A percentile compares a stretch with the other conserved stretches of the same genome.
These are phyloP conservation scores for Aphelocoma coerulescens DNA, from an alignment of 2,113 vertebrate genomes.

Conservation along the genomic window DNA sequence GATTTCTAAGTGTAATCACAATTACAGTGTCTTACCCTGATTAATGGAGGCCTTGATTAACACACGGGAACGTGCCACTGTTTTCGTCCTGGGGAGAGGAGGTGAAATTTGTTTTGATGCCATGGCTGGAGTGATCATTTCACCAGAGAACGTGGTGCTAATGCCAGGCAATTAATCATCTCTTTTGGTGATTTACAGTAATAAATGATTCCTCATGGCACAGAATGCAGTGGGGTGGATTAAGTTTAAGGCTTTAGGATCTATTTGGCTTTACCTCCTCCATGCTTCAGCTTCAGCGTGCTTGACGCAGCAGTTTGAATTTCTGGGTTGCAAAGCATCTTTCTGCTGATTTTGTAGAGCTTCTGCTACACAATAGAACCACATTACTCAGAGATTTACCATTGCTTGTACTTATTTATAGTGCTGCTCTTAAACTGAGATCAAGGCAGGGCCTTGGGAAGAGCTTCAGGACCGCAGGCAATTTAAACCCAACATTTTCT, in stretches of 20 bases:
- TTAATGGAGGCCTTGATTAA: constrained; percentile 70
- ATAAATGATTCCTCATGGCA: background rate
- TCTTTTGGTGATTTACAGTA: background rate
- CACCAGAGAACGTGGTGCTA: constrained; percentile 5
- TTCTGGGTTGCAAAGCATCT: background rate
- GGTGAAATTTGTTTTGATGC: background rate
- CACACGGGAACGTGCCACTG: constrained; percentile 26
- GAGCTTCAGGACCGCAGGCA: background rate
- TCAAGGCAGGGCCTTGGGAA: background rate
- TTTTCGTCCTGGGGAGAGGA: constrained; percentile 25
- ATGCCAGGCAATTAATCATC: constrained; percentile 51
- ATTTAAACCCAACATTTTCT: background rate
- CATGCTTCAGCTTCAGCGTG: background rate
- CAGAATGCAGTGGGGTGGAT: background rate
- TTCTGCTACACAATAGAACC: background rate
- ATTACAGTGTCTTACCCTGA: constrained; percentile 65
- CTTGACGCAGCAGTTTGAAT: background rate
- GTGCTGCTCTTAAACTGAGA: background rate
- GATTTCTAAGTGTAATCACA: constrained; percentile 73
- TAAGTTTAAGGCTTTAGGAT: background rate
- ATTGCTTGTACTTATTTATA: background rate
- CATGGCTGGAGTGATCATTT: constrained; percentile 2
- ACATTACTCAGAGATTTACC: background rate
- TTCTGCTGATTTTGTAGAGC: background rate
- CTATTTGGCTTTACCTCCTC: background rate